Evolutionary conservation across 2,888 invertebrate species (phyloP).

Genomic region (Campoplex nolae): DNA sequence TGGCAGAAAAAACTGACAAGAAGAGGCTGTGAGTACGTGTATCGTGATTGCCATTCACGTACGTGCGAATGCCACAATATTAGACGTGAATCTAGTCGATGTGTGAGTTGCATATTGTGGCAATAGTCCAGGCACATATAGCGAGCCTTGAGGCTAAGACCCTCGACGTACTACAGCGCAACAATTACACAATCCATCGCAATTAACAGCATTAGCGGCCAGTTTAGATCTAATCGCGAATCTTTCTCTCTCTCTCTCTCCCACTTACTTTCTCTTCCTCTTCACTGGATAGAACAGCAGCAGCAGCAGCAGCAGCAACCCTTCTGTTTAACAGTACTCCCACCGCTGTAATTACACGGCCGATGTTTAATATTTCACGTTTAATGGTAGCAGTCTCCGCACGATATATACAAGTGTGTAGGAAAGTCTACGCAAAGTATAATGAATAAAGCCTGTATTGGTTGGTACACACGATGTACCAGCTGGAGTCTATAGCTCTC

Average conservation of each 20-base stretch:
- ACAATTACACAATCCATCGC: conserved; percentile 79
- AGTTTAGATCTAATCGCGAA: conserved; percentile 77
- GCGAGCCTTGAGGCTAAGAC: conserved; percentile 49
- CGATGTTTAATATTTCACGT: conserved; percentile 78
- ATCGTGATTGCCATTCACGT: conserved; percentile 17
- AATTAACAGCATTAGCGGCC: conserved; percentile 76
- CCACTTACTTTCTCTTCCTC: conserved; percentile 35
- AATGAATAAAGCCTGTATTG: conserved; percentile 23
- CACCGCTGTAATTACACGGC: conserved; percentile 74
- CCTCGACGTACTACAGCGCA: conserved; percentile 59
- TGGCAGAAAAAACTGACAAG: background rate
- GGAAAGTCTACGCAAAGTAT: conserved; percentile 17
- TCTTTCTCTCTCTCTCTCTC: conserved; percentile 34
- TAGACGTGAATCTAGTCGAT: conserved; percentile 6
- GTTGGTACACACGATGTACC: conserved; percentile 22
- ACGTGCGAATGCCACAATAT: conserved; percentile 33
- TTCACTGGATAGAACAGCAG: conserved; percentile 15
- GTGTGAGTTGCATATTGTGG: conserved; percentile 22
- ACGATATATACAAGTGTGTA: conserved; percentile 21
- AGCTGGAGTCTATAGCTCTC: conserved; percentile 37
- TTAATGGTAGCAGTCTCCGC: conserved; percentile 70
- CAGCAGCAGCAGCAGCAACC: conserved; percentile 56
- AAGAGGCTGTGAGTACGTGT: conserved; percentile 2
- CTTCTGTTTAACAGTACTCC: conserved; percentile 64
- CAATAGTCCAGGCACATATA: conserved; percentile 26